Evolutionary conservation across 2,113 vertebrate genomes (phyloP), one percentile per base, ranked within the genome.

Genomic region (Cichladusa arquata): DNA sequence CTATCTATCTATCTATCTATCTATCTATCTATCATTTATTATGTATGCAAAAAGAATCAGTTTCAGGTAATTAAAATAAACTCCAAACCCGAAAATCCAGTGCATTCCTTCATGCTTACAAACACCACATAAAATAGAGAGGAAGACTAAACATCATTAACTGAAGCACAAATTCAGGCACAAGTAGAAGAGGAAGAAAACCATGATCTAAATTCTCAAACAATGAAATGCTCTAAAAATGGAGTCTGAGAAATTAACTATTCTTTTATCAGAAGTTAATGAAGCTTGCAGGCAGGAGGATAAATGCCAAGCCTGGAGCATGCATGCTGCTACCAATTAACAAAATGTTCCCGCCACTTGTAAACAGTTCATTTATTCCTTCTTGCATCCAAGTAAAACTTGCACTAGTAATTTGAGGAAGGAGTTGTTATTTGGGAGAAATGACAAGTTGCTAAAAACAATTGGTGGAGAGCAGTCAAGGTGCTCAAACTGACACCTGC

Each of bases 281-380:
- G 92, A 91, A 87, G 93, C 94, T 90, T 67, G 25, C n/a, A 65
- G 82, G 78, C 92, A 88, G 86, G 5, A 82, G 90, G 77, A 78
- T 11, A 60, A 6, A 23, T 4, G 92, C 95, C 95, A 91, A 73
- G 73, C 29, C 86, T 78, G 90, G 69, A 94, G 86, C 90, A 64
- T 3, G 26, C 72, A 77, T 19, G 71, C 95, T 86, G 95, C 90
- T 86, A 84, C 73, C 95, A 94, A 91, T 93, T 89, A 94, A 80
- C 73, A 73, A 47, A 67, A 86, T n/a, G 78, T 90, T 95, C 89
- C 73, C 17, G 14, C 88, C 80, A 20, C 25, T 83, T 15, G 83
- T 48, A 78, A 93, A 91, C 91, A 34, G 38, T 40, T 50, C 56
- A 26, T 53, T 87, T 66, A 62, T 38, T 24, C 67, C 81, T 61